Evolutionary conservation across 1,140 invertebrate species (phyloP), one percentile per base, ranked within the genome.

Genomic region (Homalodisca vitripennis): DNA sequence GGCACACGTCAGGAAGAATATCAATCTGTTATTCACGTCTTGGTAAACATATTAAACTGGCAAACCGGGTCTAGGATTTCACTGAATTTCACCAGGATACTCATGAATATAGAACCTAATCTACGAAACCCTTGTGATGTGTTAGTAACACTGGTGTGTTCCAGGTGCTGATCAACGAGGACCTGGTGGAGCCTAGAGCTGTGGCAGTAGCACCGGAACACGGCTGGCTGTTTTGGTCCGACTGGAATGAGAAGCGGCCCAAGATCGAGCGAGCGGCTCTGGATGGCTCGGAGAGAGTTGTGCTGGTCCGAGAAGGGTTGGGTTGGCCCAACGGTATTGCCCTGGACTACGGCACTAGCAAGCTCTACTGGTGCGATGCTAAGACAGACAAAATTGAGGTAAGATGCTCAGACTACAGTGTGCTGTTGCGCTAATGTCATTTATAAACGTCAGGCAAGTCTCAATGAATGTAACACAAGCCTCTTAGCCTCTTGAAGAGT

Each of bases 271-370:
- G 94, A 12, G 88, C 93, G 12, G 90, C 89, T 71, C 81, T 98
- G 55, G 97, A 98, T 79, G 97, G 97, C 0, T 89, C 86, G 0
- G 87, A 89, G 24, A 80, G 97, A 14, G 81, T 82, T 41, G 80
- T 91, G 0, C 81, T 99, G 0, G 86, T 99, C 0, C 88, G 85
- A 0, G 89, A 91, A 30, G 88, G 91, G 71, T 83, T 99, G 0
- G 88, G 88, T 32, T 98, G 96, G 96, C 96, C 97, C 0, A 98
- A 98, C 79, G 96, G 95, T 0, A 89, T 99, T 20, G 92, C 95
- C 0, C 78, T 99, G 17, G 98, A 99, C 79, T 86, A 91, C 6
- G 85, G 89, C 0, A 86, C 86, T 12, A 85, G 85, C 73, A 92
- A 92, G 70, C 84, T 99, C 0, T 99, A 98, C 78, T 99, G 97